phyloP scores from a whole-genome alignment of 2,113 vertebrate genomes.

The Leptobrachium ailaonicum region DNA sequence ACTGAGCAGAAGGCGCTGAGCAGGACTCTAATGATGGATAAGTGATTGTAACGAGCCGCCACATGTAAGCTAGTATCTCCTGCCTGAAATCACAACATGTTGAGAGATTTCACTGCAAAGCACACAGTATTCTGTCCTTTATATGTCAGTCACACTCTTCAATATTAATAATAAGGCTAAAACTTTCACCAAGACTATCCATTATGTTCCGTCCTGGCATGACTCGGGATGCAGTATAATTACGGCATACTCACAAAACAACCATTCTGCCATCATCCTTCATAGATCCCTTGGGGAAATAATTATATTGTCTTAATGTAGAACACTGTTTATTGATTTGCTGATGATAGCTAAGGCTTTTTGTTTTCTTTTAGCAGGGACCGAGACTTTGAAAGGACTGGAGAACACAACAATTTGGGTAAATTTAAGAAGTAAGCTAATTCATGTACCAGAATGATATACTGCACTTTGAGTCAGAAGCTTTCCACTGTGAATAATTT shows the following conservation, averaged over 20 bases:
- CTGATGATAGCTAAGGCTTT: too few species aligned
- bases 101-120: neutral
- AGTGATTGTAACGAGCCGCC: conserved; percentile 92
- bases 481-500: too few species aligned
- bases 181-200: neutral
- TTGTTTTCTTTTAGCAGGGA: too few species aligned
- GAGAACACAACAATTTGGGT: too few species aligned
- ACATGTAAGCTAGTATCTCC: conserved; percentile 94
- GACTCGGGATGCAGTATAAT: neutral
- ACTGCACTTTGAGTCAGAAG: too few species aligned
- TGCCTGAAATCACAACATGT: conserved; percentile 73
- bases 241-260: neutral
- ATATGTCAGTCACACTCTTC: neutral
- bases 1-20: conserved; percentile 94
- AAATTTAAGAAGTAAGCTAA: too few species aligned
- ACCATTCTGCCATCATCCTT: neutral
- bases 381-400: too few species aligned
- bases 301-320: too few species aligned
- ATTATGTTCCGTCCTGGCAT: conserved; percentile 36
- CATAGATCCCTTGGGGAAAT: too few species aligned
- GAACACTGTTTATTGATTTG: too few species aligned
- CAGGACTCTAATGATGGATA: conserved; percentile 84
- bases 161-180: neutral
- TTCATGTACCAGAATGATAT: too few species aligned
- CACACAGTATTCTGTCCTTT: neutral